Conservation (phyloP, 2,797 vertebrate genomes). For the Oophaga sylvatica region DNA sequence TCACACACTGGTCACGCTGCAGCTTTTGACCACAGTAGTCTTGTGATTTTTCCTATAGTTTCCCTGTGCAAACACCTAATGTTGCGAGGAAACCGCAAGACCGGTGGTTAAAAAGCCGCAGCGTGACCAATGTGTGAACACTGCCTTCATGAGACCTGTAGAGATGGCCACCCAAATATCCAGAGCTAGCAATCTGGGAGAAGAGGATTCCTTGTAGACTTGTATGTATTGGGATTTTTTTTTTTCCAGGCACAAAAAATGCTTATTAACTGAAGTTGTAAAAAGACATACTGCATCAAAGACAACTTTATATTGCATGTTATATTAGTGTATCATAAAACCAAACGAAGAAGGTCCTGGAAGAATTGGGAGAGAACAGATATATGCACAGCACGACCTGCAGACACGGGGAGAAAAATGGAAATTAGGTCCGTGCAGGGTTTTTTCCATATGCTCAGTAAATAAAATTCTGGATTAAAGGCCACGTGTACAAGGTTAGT, state of each 20-base stretch:
- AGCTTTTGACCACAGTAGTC: too few relatives aligned
- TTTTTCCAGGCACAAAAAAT: too few relatives aligned
- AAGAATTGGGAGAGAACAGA: neutral
- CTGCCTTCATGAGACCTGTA: too few relatives aligned
- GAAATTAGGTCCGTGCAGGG: neutral
- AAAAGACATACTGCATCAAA: neutral
- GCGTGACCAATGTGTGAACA: too few relatives aligned
- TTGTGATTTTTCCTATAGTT: too few relatives aligned
- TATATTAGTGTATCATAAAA: neutral
- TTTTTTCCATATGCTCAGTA: neutral
- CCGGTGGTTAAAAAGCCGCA: too few relatives aligned
- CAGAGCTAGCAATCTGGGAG: neutral
- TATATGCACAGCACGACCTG: neutral
- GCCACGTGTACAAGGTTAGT: neutral
- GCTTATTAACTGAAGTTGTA: neutral
- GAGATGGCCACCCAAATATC: neutral
- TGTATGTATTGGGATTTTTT: too few relatives aligned
- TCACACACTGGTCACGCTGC: too few relatives aligned
- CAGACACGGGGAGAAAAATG: too few relatives aligned
- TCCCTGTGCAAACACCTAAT: too few relatives aligned
- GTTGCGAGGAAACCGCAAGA: too few relatives aligned
- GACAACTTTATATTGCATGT: neutral
- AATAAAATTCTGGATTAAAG: neutral
- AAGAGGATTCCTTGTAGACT: too few relatives aligned
- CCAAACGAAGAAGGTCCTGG: neutral